Evolutionary conservation across 2,113 vertebrate genomes (phyloP).

Genomic region (Paedocypris sp.): DNA sequence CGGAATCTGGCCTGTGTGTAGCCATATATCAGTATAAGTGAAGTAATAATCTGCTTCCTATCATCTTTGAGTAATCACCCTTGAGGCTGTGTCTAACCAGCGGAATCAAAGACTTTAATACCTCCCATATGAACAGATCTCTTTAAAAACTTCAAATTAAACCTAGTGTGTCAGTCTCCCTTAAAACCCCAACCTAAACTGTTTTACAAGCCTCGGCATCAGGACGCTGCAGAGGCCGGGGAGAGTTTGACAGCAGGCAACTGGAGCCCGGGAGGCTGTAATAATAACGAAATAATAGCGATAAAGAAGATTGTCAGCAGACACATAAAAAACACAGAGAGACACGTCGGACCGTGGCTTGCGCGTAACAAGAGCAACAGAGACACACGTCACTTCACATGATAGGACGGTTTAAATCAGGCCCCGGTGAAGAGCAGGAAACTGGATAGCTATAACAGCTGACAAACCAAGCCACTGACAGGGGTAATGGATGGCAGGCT

Average conservation of each 20-base stretch:
- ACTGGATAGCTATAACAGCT: constrained; percentile 49
- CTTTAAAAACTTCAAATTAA: constrained; percentile 66
- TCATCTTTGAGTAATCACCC: constrained; percentile 19
- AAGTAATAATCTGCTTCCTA: constrained; percentile 19
- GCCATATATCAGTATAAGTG: constrained; percentile 11
- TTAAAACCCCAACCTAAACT: constrained; percentile 55
- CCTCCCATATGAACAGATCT: constrained; percentile 13
- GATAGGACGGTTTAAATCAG: constrained; percentile 93
- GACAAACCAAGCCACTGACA: constrained; percentile 61
- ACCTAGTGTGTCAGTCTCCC: constrained; percentile 54
- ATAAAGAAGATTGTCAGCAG: too few species aligned
- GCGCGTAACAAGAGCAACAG: constrained; percentile 58
- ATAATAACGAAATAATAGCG: too few species aligned
- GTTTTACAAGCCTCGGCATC: constrained; percentile 63
- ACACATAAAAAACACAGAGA: constrained; percentile 49
- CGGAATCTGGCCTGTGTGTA: constrained; percentile 7
- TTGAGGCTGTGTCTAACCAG: constrained; percentile 3
- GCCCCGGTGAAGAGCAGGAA: constrained; percentile 71
- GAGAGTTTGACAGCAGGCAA: too few species aligned
- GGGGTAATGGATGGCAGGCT: constrained; percentile 76
- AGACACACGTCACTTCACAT: constrained; percentile 83
- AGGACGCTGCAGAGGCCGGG: constrained; percentile 69
- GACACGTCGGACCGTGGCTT: constrained; percentile 78
- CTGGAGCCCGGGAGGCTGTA: too few species aligned
- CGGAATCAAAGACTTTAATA: constrained; percentile 26